Conservation (phyloP, 2,888 invertebrate genomes). For the Sclerodermus sp. region DNA sequence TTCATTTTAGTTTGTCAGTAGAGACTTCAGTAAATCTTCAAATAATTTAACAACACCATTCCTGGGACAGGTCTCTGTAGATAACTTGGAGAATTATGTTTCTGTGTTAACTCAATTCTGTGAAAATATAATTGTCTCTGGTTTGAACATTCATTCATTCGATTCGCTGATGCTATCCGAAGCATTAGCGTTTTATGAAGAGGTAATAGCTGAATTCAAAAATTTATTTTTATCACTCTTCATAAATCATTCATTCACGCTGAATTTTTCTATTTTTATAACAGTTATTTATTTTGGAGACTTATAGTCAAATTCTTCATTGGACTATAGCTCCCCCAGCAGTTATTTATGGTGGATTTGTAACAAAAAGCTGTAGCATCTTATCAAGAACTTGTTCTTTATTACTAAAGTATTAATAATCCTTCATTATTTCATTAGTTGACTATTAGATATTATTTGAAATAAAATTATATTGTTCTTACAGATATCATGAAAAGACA, state of each 20-base stretch:
- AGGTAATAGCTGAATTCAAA: slow-evolving; percentile 20
- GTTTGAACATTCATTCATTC: slow-evolving; percentile 39
- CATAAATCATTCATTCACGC: too few species aligned
- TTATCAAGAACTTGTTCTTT: slow-evolving; percentile 46
- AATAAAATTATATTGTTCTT: not conserved
- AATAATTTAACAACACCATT: slow-evolving; percentile 37
- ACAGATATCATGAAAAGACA: slow-evolving; percentile 32
- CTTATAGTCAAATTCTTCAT: slow-evolving; percentile 23
- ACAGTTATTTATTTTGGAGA: slow-evolving; percentile 33
- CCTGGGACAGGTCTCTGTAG: slow-evolving; percentile 33
- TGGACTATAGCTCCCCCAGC: slow-evolving; percentile 44
- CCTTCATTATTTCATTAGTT: not conserved
- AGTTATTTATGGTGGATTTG: slow-evolving; percentile 46
- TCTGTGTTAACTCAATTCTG: slow-evolving; percentile 27
- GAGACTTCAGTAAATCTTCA: slow-evolving; percentile 25
- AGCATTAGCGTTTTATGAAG: slow-evolving; percentile 46
- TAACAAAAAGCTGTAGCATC: slow-evolving; percentile 33
- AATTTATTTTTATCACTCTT: not conserved
- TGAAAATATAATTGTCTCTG: slow-evolving; percentile 37
- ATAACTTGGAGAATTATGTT: slow-evolving; percentile 33
- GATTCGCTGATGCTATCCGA: slow-evolving; percentile 35
- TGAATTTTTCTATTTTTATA: not conserved
- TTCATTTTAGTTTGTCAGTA: slow-evolving; percentile 34
- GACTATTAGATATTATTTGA: slow-evolving; percentile 1
- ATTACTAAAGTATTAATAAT: slow-evolving; percentile 31